phyloP scores from a whole-genome alignment of 2,113 vertebrate species.

The Pygoscelis adeliae region DNA sequence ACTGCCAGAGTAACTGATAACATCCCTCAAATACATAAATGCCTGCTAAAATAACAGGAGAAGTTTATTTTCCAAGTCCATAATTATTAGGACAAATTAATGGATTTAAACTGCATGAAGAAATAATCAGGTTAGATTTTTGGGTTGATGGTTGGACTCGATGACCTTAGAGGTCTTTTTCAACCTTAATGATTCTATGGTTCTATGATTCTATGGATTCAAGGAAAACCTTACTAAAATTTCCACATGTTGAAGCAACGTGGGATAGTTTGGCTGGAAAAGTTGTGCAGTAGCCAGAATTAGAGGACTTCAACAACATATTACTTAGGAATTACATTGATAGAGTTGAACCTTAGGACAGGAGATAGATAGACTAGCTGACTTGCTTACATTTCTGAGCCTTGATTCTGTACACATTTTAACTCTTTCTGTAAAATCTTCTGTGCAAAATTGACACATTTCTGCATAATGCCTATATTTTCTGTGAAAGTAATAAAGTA shows the following conservation, averaged over 20 bases:
- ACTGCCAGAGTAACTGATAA: not conserved
- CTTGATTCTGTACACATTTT: not conserved
- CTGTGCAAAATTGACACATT: not conserved
- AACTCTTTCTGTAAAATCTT: not conserved
- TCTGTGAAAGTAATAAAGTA: too few species aligned
- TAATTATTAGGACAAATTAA: not conserved
- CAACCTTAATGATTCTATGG: too few species aligned
- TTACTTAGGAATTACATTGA: not conserved
- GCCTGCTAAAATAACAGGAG: not conserved
- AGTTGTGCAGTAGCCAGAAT: not conserved
- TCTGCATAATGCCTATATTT: not conserved
- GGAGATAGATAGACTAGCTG: accelerated
- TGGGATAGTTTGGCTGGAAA: not conserved
- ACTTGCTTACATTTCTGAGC: not conserved
- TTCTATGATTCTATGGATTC: not conserved
- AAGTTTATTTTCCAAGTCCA: not conserved
- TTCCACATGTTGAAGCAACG: accelerated
- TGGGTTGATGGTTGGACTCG: too few species aligned
- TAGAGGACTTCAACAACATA: not conserved
- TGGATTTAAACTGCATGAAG: not conserved
- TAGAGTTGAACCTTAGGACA: not conserved
- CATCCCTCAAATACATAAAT: not conserved
- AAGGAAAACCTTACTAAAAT: not conserved
- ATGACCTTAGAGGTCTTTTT: too few species aligned
- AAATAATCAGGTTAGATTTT: not conserved